A percentile compares a stretch with the other conserved stretches of the same genome.
phyloP scores from a whole-genome alignment of 2,113 vertebrate species.

The Turdus rufiventris region DNA sequence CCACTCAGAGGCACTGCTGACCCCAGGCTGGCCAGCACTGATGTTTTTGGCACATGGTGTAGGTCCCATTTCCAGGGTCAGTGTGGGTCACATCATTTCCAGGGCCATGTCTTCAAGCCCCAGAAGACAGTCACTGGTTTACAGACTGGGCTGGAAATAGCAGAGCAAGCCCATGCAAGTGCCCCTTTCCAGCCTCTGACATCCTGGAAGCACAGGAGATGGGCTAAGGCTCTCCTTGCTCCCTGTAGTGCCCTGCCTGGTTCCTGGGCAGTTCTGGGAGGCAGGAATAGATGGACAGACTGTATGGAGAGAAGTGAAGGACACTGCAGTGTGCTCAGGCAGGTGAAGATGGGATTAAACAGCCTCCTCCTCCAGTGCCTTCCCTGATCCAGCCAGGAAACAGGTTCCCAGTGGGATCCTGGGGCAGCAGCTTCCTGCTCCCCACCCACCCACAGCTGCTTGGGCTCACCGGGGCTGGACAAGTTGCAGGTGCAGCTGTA shows the following conservation, averaged over 20 bases:
- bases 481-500: slow-evolving; percentile 72
- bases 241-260: not conserved
- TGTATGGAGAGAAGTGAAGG: not conserved
- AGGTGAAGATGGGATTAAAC: not conserved
- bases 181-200: not conserved
- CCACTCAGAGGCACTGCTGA: not conserved
- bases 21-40: not conserved
- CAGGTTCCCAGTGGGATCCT: not conserved
- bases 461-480: slow-evolving; percentile 17
- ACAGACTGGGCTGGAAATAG: not conserved
- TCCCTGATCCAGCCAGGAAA: not conserved
- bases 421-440: not conserved
- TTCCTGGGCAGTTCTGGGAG: not conserved
- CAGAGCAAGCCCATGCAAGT: not conserved
- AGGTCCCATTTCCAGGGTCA: not conserved
- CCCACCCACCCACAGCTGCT: not conserved
- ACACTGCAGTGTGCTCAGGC: not conserved
- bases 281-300: not conserved
- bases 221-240: not conserved
- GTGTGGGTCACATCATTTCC: not conserved
- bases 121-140: not conserved
- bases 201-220: fast-evolving
- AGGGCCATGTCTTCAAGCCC: not conserved
- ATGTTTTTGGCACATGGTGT: not conserved
- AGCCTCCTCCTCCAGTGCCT: not conserved